These are phyloP conservation scores for Trichogramma pretiosum DNA, from an alignment of 1,140 invertebrate genomes.

Conservation along the genomic window DNA sequence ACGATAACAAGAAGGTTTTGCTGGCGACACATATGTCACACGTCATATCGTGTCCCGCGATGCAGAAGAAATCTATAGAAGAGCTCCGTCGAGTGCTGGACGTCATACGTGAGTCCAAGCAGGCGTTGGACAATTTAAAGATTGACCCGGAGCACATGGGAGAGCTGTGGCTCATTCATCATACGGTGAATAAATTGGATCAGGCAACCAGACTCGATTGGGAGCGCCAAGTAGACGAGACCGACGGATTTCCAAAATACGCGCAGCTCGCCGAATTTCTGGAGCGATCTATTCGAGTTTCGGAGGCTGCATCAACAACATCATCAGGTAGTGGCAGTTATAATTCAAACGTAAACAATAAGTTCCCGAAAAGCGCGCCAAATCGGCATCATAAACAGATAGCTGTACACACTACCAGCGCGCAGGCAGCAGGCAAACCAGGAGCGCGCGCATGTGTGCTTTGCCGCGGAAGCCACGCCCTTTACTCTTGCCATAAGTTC, in stretches of 20 bases:
- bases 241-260: neutral
- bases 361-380: too few relatives aligned
- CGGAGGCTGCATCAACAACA: too few relatives aligned
- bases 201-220: neutral
- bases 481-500: too few relatives aligned
- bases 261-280: neutral
- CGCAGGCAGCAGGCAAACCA: too few relatives aligned
- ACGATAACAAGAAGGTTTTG: neutral
- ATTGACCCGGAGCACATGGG: neutral
- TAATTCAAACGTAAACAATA: too few relatives aligned
- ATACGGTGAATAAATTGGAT: neutral
- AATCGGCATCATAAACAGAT: too few relatives aligned
- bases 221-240: neutral
- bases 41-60: too few relatives aligned
- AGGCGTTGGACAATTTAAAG: neutral
- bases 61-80: neutral
- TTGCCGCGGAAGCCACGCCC: too few relatives aligned
- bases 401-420: too few relatives aligned
- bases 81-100: neutral
- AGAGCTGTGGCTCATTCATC: neutral
- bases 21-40: neutral
- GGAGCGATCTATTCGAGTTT: neutral
- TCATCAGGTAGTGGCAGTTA: too few relatives aligned
- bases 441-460: too few relatives aligned
- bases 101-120: neutral